Conservation (phyloP, 2,113 vertebrate genomes). For the Melierax canorus region DNA sequence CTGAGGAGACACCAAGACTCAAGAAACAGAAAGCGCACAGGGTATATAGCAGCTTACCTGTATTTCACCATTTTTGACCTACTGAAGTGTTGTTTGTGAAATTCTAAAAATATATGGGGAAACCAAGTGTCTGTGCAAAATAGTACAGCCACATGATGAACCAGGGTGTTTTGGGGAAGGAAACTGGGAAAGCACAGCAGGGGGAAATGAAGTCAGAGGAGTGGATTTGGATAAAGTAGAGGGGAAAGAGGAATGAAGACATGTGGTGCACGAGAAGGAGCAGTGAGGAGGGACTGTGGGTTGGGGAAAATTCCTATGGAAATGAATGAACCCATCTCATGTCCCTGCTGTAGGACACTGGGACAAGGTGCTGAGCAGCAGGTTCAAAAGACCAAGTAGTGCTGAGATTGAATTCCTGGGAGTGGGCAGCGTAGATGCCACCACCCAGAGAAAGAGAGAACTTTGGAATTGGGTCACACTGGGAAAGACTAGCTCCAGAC, state of each 20-base stretch:
- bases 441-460: neutral
- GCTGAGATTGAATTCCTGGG: neutral
- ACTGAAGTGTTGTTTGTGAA: neutral
- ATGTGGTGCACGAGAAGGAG: neutral
- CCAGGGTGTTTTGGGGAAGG: neutral
- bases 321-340: neutral
- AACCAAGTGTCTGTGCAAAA: neutral
- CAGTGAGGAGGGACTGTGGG: neutral
- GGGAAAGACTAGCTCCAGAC: neutral
- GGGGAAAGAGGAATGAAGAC: neutral
- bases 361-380: neutral
- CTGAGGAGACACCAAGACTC: neutral
- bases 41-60: neutral
- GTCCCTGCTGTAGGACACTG: neutral
- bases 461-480: neutral
- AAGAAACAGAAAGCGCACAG: neutral
- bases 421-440: neutral
- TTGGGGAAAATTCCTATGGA: neutral
- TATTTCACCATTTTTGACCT: neutral
- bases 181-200: neutral
- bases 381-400: neutral
- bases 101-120: neutral
- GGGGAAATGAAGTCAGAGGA: neutral
- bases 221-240: neutral
- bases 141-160: neutral